Evolutionary conservation across 92 coral and sea anemone genomes (phyloP).

Genomic region (Siderastrea siderea): DNA sequence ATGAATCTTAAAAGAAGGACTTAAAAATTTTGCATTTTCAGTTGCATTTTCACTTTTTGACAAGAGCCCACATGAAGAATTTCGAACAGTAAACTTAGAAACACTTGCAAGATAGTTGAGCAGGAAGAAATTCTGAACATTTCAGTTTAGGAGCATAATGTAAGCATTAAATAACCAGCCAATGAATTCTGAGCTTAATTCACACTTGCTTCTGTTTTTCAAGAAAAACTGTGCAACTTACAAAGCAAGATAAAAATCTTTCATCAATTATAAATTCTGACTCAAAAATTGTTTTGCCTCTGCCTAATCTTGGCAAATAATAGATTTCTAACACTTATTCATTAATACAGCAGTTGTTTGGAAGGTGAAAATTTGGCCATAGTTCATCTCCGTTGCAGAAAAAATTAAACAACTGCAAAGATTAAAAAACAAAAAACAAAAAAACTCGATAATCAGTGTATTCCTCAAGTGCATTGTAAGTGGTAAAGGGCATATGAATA

Average conservation of each 20-base stretch:
- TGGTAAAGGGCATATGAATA: not conserved
- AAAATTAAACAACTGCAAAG: too few relatives aligned
- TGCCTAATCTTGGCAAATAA: slow-evolving; percentile 10
- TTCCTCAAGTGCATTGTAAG: too few relatives aligned
- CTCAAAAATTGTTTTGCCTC: not conserved
- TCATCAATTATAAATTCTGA: slow-evolving; percentile 12
- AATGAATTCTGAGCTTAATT: not conserved
- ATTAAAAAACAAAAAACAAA: too few relatives aligned
- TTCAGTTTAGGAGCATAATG: not conserved
- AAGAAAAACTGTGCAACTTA: not conserved
- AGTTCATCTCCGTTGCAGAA: not conserved
- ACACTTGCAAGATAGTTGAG: not conserved
- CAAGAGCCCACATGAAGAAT: not conserved
- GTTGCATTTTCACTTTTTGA: too few relatives aligned
- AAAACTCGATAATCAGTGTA: too few relatives aligned
- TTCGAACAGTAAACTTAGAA: not conserved
- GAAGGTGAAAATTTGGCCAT: not conserved
- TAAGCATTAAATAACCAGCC: not conserved
- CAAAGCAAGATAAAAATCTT: not conserved
- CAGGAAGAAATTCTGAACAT: not conserved
- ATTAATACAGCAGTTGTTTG: not conserved
- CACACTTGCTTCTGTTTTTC: not conserved
- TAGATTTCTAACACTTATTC: not conserved
- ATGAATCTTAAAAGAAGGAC: too few relatives aligned
- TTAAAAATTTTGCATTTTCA: too few relatives aligned